Evolutionary conservation across 2,113 vertebrate genomes (phyloP).

Genomic region (Hyla sarda): DNA sequence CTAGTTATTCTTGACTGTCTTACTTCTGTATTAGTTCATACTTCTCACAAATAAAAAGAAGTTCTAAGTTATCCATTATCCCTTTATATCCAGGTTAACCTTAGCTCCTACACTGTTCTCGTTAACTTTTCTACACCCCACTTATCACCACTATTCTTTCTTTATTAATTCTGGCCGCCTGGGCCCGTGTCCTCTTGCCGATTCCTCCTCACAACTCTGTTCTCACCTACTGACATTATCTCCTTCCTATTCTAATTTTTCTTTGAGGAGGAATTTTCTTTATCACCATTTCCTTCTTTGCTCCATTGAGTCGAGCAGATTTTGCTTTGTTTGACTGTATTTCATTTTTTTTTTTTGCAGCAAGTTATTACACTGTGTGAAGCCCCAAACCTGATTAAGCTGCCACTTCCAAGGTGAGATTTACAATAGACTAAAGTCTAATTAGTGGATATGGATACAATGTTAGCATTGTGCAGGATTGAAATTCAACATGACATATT

Average conservation of each 20-base stretch:
- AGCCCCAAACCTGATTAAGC: slow-evolving; percentile 13
- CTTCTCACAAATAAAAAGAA: background rate
- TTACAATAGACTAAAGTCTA: slow-evolving; percentile 31
- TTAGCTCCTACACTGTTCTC: background rate
- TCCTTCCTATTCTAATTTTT: slow-evolving; percentile 28
- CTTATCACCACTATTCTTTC: background rate
- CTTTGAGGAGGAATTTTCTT: background rate
- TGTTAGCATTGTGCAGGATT: background rate
- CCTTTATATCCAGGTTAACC: slow-evolving; percentile 1
- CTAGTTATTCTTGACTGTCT: no score
- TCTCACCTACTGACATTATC: slow-evolving; percentile 32
- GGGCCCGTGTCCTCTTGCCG: background rate
- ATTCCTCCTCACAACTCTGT: background rate
- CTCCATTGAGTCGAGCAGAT: background rate
- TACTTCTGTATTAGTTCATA: background rate
- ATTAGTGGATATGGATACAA: slow-evolving; percentile 31
- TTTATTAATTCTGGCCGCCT: slow-evolving; percentile 14
- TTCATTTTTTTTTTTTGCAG: slow-evolving; percentile 31
- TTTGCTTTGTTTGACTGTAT: background rate
- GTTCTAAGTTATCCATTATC: background rate
- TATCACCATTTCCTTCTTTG: background rate
- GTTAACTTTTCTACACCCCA: background rate
- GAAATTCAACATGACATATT: slow-evolving; percentile 37
- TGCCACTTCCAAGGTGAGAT: slow-evolving; percentile 7
- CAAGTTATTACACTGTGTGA: slow-evolving; percentile 23